Percentiles rank a stretch among this genome's conserved stretches.
Conservation (phyloP, 2,888 invertebrate genomes). For the Julus scanicus region DNA sequence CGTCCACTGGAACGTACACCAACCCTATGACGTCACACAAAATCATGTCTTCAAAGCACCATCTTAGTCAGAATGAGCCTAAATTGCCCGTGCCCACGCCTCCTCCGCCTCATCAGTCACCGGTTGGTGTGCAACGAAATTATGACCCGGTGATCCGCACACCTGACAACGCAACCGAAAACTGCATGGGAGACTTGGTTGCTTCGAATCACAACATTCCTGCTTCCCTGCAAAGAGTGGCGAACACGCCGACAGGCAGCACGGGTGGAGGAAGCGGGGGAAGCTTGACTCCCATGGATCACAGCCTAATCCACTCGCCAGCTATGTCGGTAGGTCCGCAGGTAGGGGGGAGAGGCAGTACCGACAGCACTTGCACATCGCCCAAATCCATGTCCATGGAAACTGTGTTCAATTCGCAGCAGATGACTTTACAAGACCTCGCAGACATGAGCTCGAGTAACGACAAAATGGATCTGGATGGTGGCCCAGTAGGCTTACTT, state of each 20-base stretch:
- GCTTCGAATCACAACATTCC: constrained; percentile 51
- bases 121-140: constrained; percentile 4
- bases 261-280: neutral
- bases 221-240: constrained; percentile 25
- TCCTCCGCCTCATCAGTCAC: constrained; percentile 45
- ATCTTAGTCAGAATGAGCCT: constrained; percentile 14
- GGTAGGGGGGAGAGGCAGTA: constrained; percentile 4
- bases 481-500: constrained; percentile 34
- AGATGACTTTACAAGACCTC: constrained; percentile 57
- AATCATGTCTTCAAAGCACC: constrained; percentile 49
- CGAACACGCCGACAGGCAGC: constrained; percentile 44
- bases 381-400: constrained; percentile 52
- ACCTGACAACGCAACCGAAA: constrained; percentile 48
- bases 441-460: constrained; percentile 56
- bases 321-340: neutral
- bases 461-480: constrained; percentile 56
- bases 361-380: constrained; percentile 47
- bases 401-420: constrained; percentile 54
- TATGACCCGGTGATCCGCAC: constrained; percentile 47
- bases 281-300: constrained; percentile 48
- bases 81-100: constrained; percentile 51
- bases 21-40: constrained; percentile 52
- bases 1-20: constrained; percentile 51
- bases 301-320: constrained; percentile 49
- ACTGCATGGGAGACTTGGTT: constrained; percentile 52